Conservation (phyloP, 1,140 invertebrate genomes). For the Cotesia typhae region DNA sequence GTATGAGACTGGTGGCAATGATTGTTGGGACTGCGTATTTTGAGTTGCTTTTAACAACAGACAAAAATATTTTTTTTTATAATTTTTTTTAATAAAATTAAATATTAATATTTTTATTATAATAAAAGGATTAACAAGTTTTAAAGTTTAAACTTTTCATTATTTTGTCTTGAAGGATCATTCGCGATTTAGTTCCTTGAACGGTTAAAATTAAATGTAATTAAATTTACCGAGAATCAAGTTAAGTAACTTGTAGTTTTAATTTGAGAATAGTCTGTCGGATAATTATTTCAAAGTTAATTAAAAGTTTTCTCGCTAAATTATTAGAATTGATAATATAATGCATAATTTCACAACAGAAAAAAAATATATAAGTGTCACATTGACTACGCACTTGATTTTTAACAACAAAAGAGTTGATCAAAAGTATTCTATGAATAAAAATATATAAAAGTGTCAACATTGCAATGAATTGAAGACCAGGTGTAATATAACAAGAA, state of each 20-base stretch:
- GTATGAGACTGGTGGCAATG: constrained; percentile 88
- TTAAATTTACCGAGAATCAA: no score
- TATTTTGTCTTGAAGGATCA: no score
- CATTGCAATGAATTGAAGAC: neutral
- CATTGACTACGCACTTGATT: neutral
- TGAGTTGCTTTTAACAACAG: constrained; percentile 75
- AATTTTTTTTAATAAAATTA: constrained; percentile 22
- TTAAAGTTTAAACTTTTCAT: neutral
- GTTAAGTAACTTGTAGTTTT: no score
- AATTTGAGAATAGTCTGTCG: no score
- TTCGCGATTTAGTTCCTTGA: no score
- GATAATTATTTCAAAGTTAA: no score
- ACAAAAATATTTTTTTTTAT: neutral
- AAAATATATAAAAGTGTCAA: neutral
- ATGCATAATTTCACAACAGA: no score
- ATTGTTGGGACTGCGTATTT: constrained; percentile 89
- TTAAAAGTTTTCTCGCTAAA: no score
- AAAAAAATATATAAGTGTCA: no score
- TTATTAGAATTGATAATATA: no score
- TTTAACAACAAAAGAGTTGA: neutral
- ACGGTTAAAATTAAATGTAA: no score
- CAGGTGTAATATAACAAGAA: neutral
- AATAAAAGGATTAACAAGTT: constrained; percentile 22
- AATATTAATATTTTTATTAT: neutral
- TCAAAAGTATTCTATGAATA: neutral